Evolutionary conservation across 1,140 invertebrate genomes (phyloP), one percentile per base, ranked within the genome.

Genomic region (Pachypsylla venusta): DNA sequence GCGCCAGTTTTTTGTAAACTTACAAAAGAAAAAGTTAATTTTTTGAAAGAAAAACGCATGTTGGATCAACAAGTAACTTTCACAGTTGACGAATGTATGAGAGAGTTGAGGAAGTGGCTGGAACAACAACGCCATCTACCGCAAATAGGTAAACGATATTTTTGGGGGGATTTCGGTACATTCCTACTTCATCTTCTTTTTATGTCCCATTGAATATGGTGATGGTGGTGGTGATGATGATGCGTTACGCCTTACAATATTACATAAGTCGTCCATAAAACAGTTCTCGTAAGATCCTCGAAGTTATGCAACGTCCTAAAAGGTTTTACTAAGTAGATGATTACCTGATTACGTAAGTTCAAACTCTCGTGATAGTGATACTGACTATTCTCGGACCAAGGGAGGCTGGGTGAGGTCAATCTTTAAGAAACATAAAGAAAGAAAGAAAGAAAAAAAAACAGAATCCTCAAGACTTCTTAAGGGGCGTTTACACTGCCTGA

Each of bases 71-170:
- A n/a, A n/a, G n/a, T n/a, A n/a, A n/a, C n/a, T n/a, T n/a, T n/a
- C n/a, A n/a, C n/a, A 48, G n/a, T 48, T 4, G 22, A 19, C 22
- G 42, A 48, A n/a, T 19, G 16, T 35, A 59, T 74, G 14, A 61
- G 60, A 1, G 64, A 67, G 0, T 64, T 75, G 26, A 64, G 67
- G 30, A 70, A 75, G 53, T 77, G 76, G 76, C 66, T 76, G 4
- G 62, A 67, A 3, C 75, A 76, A 58, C 76, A 77, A 42, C 70
- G 73, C 24, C 75, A 77, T 65, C 67, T 76, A 19, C 69, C 72
- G 48, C 63, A 73, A 60, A 22, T 26, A 22, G 2, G 27, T 20
- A 63, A 35, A 26, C 20, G 53, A 58, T 20, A 16, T 42, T 54
- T 55, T 5, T 20, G 19, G 27, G 27, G 25, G 24, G 13, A 58